Evolutionary conservation across 2,888 invertebrate species (phyloP).

Genomic region (Octodonta nipae): DNA sequence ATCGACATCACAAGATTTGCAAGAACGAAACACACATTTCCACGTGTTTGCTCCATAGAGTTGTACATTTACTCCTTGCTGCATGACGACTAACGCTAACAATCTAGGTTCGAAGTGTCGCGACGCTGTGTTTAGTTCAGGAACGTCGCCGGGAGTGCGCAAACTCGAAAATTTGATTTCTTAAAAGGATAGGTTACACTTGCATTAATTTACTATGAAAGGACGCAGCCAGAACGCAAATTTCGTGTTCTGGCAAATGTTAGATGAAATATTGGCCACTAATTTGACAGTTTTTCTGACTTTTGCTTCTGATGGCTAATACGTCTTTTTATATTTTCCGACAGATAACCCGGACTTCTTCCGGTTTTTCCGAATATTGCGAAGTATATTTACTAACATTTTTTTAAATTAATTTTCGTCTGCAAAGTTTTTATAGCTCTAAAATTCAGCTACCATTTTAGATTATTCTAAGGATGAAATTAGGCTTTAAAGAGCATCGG

Average conservation of each 20-base stretch:
- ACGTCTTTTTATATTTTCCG: no score
- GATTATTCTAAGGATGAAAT: no score
- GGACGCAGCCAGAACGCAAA: conserved; percentile 12
- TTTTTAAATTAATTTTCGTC: no score
- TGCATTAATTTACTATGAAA: conserved; percentile 12
- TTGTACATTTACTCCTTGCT: conserved; percentile 19
- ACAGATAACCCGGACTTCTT: no score
- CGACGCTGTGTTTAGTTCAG: conserved; percentile 13
- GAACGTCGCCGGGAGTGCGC: conserved; percentile 11
- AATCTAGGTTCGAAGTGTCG: conserved; percentile 11
- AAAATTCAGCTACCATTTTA: no score
- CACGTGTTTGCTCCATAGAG: conserved; percentile 19
- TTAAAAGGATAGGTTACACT: conserved; percentile 14
- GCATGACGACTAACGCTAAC: conserved; percentile 25
- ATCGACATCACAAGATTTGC: conserved; percentile 11
- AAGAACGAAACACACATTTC: conserved; percentile 17
- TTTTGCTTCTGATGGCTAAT: no score
- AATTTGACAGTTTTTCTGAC: neutral
- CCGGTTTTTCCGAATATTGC: no score
- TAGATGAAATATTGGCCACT: conserved; percentile 4
- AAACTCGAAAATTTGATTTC: conserved; percentile 18
- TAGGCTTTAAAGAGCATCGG: no score
- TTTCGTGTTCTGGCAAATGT: conserved; percentile 6
- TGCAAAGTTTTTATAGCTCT: no score
- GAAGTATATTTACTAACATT: no score